Base-by-base conservation (phyloP, 1,140 invertebrate genomes). In the Zaprionus gabonicus region DNA sequence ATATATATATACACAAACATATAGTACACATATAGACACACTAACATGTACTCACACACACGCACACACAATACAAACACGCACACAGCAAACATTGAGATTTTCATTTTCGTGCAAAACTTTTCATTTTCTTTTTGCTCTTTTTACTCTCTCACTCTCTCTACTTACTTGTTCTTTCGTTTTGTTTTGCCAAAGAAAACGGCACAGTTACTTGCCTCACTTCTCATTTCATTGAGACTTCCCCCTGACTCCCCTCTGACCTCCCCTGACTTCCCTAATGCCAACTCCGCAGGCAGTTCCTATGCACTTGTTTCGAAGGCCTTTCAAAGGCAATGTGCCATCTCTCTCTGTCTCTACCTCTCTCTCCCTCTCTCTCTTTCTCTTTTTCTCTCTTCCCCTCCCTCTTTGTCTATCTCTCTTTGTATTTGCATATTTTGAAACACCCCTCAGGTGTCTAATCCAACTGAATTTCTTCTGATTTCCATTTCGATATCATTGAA, bases 341-440 rank as follows among this genome's bases (percentile, higher is more conserved):
- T 71, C 69, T 38, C 17, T 53, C 25, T 13, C 9, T n/a, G n/a
- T n/a, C n/a, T n/a, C n/a, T n/a, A n/a, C n/a, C n/a, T n/a, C n/a
- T n/a, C n/a, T n/a, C n/a, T n/a, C n/a, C n/a, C n/a, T n/a, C n/a
- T n/a, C n/a, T n/a, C 12, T 17, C 15, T 27, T 17, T 44, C 31
- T 55, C n/a, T 4, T 13, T 57, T 2, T 56, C 36, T 12, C 6
- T 46, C 53, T 46, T 7, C 46, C 15, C 13, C 34, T 7, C n/a
- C 23, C 17, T 36, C 17, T 55, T 23, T 55, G 34, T 63, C 17
- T 71, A 25, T 57, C 62, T 56, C 34, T 20, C 31, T 31, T 34
- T 49, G 76, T 67, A 83, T 83, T 87, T 80, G 80, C 77, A 83
- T 86, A 82, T 69, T 77, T 57, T 71, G 31, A 57, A 57, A 71